Conservation (phyloP, 92 coral and sea anemone genomes). For the Pocillopora meandrina region DNA sequence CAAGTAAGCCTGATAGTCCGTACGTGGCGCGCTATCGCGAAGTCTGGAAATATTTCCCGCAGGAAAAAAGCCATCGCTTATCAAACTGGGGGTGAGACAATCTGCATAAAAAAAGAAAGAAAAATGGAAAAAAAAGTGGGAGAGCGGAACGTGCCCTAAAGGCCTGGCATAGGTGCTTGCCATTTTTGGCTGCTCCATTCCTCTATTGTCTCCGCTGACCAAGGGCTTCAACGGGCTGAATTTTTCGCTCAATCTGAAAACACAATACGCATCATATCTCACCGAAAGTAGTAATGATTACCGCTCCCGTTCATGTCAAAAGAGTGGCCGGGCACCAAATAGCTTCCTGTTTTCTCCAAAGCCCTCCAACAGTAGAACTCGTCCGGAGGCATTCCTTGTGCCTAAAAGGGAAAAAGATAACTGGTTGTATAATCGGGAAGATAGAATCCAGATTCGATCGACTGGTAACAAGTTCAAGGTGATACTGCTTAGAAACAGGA, state of each 20-base stretch:
- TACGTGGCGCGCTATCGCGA: too few species aligned
- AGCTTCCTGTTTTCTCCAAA: slow-evolving; percentile 86
- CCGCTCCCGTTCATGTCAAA: slow-evolving; percentile 83
- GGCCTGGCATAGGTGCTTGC: too few species aligned
- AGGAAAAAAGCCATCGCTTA: too few species aligned
- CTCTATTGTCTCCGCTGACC: neutral
- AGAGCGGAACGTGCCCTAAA: too few species aligned
- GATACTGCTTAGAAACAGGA: too few species aligned
- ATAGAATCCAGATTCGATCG: neutral
- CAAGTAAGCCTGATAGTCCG: too few species aligned
- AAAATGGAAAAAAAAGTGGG: too few species aligned
- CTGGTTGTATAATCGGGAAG: neutral
- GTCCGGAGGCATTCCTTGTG: slow-evolving; percentile 74
- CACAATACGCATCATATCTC: neutral
- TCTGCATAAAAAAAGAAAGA: too few species aligned
- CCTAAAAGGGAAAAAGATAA: neutral
- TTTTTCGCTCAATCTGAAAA: neutral
- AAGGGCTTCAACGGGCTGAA: neutral
- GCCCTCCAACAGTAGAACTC: slow-evolving; percentile 90
- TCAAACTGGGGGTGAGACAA: too few species aligned
- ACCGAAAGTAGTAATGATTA: slow-evolving; percentile 33
- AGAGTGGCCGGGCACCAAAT: slow-evolving; percentile 92
- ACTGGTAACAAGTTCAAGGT: too few species aligned
- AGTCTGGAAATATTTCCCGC: too few species aligned
- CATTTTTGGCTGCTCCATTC: too few species aligned